Evolutionary conservation across 2,888 invertebrate genomes (phyloP).

Genomic region (Drosophila antonietae): DNA sequence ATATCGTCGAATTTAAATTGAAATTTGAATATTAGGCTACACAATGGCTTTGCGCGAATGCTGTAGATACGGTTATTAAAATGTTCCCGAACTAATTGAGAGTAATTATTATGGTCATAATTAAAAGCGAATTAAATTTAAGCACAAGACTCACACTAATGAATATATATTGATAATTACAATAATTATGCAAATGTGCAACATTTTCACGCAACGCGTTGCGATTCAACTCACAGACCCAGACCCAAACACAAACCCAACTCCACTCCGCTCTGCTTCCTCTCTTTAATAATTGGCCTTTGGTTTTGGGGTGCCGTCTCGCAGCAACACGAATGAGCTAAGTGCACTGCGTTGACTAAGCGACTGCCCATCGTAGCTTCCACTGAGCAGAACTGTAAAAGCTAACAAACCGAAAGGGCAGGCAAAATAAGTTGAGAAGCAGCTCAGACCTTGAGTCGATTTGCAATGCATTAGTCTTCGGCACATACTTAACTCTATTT

Average conservation of each 20-base stretch:
- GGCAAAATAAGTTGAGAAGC: conserved; percentile 16
- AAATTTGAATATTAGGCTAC: not conserved
- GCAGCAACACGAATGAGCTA: conserved; percentile 16
- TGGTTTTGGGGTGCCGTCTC: conserved; percentile 12
- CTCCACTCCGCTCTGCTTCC: not conserved
- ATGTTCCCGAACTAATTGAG: conserved; percentile 63
- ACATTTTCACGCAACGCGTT: conserved; percentile 59
- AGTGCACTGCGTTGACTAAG: conserved; percentile 38
- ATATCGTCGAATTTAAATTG: not conserved
- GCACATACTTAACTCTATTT: conserved; percentile 3
- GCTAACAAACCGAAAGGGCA: conserved; percentile 23
- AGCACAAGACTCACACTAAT: conserved; percentile 66
- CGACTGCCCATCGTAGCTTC: conserved; percentile 10
- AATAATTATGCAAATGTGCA: conserved; percentile 74
- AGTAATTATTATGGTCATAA: conserved; percentile 68
- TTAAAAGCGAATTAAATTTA: conserved; percentile 73
- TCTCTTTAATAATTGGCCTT: conserved; percentile 24
- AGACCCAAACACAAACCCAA: no score
- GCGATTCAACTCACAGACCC: conserved; percentile 22
- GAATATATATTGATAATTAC: conserved; percentile 73
- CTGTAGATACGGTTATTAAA: conserved; percentile 40
- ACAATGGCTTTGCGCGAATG: conserved; percentile 9
- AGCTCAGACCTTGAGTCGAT: conserved; percentile 40
- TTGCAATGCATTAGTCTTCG: conserved; percentile 22
- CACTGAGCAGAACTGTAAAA: conserved; percentile 23